These are phyloP conservation scores for Caretta caretta DNA, from an alignment of 2,113 vertebrate species.

Conservation along the genomic window DNA sequence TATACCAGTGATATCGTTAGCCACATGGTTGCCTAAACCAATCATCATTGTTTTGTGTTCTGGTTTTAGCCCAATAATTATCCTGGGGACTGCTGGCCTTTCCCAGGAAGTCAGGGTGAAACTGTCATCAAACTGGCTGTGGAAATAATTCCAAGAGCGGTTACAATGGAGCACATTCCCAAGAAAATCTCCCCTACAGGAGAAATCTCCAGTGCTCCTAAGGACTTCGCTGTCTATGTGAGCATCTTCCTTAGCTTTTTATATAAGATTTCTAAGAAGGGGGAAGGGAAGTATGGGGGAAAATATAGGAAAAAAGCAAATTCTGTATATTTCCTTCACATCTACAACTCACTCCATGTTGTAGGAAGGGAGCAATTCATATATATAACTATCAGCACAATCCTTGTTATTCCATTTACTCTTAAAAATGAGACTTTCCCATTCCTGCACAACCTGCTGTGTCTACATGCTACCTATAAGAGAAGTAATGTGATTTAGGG, in stretches of 20 bases:
- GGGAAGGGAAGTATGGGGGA: not conserved
- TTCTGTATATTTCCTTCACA: not conserved
- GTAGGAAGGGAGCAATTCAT: not conserved
- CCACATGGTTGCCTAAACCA: not conserved
- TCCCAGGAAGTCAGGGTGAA: slow-evolving; percentile 63
- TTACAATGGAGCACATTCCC: slow-evolving; percentile 74
- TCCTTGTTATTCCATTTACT: not conserved
- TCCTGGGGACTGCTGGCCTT: slow-evolving; percentile 75
- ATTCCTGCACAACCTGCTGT: not conserved
- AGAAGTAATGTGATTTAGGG: not conserved
- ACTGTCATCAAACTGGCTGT: slow-evolving; percentile 50
- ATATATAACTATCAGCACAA: not conserved
- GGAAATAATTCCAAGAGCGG: slow-evolving; percentile 47
- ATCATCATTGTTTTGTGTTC: not conserved
- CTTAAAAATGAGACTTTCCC: not conserved
- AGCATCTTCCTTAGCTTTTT: not conserved
- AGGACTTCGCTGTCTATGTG: slow-evolving; percentile 70
- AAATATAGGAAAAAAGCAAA: not conserved
- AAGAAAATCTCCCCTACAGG: slow-evolving; percentile 70
- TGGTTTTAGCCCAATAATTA: slow-evolving; percentile 65
- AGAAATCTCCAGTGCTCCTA: slow-evolving; percentile 68
- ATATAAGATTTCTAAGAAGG: not conserved
- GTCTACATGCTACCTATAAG: not conserved
- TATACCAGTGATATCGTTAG: not conserved
- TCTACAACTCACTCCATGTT: not conserved